Evolutionary conservation across 2,888 invertebrate species (phyloP), one percentile per base, ranked within the genome.

Genomic region (Craniophora ligustri): DNA sequence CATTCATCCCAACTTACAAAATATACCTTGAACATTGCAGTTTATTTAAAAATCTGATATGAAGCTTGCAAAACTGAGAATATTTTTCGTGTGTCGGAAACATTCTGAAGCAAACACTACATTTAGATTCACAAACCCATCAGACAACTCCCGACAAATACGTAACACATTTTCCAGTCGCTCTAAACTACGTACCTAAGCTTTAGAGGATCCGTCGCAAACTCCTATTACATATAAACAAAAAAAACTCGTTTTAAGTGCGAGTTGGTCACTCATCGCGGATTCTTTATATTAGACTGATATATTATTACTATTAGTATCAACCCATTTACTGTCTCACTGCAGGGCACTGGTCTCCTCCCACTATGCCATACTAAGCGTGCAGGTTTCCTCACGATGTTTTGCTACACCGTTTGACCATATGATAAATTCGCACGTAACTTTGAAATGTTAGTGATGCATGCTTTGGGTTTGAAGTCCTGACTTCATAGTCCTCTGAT

Each of bases 171-270:
- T 64, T 68, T 47, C 19, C 41, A 63, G 34, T 46, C 41, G 39
- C 51, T 61, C 46, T 36, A 57, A 72, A 58, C 57, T 62, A 71
- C 55, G 42, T 34, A 71, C 55, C 39, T 34, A 45, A 51, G 48
- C 45, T 18, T 31, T 50, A 49, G 47, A 56, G 59, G 47, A 58
- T 61, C 50, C 46, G 50, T 46, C 23, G 32, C 40, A 21, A 23
- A 39, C 21, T 60, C 45, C 53, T 40, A 26, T 41, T 31, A 49
- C 35, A 36, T 18, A 26, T 40, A 47, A 51, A 59, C 16, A 54
- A 45, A 42, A 42, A 26, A 26, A n/a, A n/a, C n/a, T n/a, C n/a
- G n/a, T 26, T 26, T 10, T n/a, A 26, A 26, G n/a, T 3, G 2
- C n/a, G n/a, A n/a, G n/a, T n/a, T n/a, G 1, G 26, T n/a, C 4